Percentiles rank a stretch among this genome's conserved stretches.
These are phyloP conservation scores for Helicoverpa assulta DNA, from an alignment of 2,888 invertebrate genomes.

Conservation along the genomic window DNA sequence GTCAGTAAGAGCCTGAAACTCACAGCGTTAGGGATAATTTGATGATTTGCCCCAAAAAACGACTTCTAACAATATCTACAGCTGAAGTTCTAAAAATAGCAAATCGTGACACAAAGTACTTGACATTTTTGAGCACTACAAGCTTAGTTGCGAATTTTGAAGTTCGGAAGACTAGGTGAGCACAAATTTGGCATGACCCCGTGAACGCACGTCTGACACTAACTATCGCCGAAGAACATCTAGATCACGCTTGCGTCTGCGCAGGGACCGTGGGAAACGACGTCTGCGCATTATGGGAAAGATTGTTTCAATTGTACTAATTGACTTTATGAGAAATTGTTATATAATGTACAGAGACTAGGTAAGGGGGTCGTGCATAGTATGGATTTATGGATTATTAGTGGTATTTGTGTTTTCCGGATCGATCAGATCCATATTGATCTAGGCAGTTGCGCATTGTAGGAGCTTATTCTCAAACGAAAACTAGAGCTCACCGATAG, in stretches of 20 bases:
- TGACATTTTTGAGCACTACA: slow-evolving; percentile 34
- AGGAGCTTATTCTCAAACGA: too few relatives aligned
- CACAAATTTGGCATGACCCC: slow-evolving; percentile 67
- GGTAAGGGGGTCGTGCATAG: not conserved
- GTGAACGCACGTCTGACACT: slow-evolving; percentile 72
- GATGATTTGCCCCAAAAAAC: too few relatives aligned
- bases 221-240: slow-evolving; percentile 80
- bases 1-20: too few relatives aligned
- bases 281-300: slow-evolving; percentile 52
- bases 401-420: too few relatives aligned
- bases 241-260: slow-evolving; percentile 74
- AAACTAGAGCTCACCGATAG: too few relatives aligned
- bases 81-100: too few relatives aligned
- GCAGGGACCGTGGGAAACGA: slow-evolving; percentile 70
- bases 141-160: slow-evolving; percentile 50
- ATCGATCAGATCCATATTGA: too few relatives aligned
- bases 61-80: too few relatives aligned
- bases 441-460: too few relatives aligned
- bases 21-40: too few relatives aligned
- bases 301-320: slow-evolving; percentile 45
- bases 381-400: slow-evolving; percentile 3
- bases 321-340: slow-evolving; percentile 47
- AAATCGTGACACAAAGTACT: slow-evolving; percentile 43
- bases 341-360: slow-evolving; percentile 13
- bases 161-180: slow-evolving; percentile 42